phyloP scores from a whole-genome alignment of 2,797 vertebrate species.

The Falco naumanni region DNA sequence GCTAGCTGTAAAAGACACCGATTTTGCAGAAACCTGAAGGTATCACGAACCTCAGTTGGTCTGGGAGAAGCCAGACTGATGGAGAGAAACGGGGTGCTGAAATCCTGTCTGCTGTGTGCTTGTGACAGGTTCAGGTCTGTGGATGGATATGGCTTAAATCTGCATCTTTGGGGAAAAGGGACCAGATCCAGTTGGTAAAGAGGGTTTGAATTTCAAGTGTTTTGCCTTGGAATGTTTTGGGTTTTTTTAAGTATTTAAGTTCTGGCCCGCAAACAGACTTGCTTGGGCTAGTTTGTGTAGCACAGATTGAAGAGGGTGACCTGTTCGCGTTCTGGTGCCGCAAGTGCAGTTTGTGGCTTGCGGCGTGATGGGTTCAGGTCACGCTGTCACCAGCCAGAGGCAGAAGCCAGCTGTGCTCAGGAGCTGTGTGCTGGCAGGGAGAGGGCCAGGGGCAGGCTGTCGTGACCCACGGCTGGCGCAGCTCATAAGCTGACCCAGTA shows the following conservation, averaged over 20 bases:
- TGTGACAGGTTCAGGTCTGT: conserved; percentile 57
- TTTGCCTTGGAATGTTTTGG: conserved; percentile 65
- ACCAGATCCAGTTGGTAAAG: conserved; percentile 65
- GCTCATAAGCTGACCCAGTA: background rate
- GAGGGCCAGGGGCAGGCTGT: background rate
- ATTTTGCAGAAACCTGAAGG: conserved; percentile 46
- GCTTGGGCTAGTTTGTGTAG: conserved; percentile 23
- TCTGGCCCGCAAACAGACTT: conserved; percentile 48
- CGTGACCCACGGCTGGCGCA: background rate
- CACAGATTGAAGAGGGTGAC: conserved; percentile 37
- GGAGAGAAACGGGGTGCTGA: conserved; percentile 69
- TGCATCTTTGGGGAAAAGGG: conserved; percentile 61
- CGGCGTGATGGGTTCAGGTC: background rate
- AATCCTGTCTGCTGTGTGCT: conserved; percentile 49
- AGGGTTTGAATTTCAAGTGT: conserved; percentile 69
- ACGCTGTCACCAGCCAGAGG: conserved; percentile 33
- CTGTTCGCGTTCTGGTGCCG: conserved; percentile 46
- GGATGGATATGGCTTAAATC: conserved; percentile 48
- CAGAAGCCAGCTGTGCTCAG: conserved; percentile 2
- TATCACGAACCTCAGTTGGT: conserved; percentile 52
- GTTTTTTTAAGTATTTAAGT: conserved; percentile 49
- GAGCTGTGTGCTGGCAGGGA: conserved; percentile 49
- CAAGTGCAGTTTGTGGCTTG: background rate
- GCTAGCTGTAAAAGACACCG: conserved; percentile 34
- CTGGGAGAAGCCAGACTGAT: conserved; percentile 61